These are phyloP conservation scores for Meda fulgida DNA, from an alignment of 2,797 vertebrate species.

Conservation along the genomic window DNA sequence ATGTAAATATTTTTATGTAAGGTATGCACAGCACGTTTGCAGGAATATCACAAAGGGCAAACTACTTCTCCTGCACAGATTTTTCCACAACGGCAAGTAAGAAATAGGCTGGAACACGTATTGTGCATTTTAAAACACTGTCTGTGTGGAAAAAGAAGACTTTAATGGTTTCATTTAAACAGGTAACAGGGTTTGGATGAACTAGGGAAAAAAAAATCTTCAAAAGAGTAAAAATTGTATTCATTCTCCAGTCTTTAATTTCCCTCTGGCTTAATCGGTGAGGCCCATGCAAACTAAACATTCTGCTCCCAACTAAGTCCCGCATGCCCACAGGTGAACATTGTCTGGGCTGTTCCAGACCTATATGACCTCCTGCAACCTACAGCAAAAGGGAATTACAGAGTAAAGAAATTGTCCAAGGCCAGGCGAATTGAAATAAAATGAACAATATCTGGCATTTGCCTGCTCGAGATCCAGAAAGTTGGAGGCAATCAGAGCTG, in stretches of 20 bases:
- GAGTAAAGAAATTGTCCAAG: constrained; percentile 59
- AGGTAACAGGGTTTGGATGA: constrained; percentile 18
- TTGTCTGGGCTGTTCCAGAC: constrained; percentile 16
- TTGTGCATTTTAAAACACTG: too few relatives aligned
- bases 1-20: too few relatives aligned
- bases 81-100: too few relatives aligned
- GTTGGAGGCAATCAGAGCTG: constrained; percentile 61
- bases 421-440: constrained; percentile 56
- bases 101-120: too few relatives aligned
- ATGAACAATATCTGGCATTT: constrained; percentile 63
- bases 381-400: constrained; percentile 62
- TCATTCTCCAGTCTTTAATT: too few relatives aligned
- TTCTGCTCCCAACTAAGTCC: constrained; percentile 12
- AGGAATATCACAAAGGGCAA: too few relatives aligned
- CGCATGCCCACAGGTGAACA: not conserved
- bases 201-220: too few relatives aligned
- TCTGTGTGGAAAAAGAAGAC: too few relatives aligned
- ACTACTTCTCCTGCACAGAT: too few relatives aligned
- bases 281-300: not conserved
- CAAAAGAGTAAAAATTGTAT: too few relatives aligned
- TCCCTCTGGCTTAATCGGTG: not conserved
- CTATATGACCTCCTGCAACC: constrained; percentile 59
- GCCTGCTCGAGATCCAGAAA: constrained; percentile 57
- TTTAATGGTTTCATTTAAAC: constrained; percentile 42
- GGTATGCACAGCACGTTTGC: too few relatives aligned